A percentile compares a stretch with the other conserved stretches of the same genome.
These are phyloP conservation scores for Microcebus jonahi DNA, from an alignment of 2,113 vertebrate species.

Conservation along the genomic window DNA sequence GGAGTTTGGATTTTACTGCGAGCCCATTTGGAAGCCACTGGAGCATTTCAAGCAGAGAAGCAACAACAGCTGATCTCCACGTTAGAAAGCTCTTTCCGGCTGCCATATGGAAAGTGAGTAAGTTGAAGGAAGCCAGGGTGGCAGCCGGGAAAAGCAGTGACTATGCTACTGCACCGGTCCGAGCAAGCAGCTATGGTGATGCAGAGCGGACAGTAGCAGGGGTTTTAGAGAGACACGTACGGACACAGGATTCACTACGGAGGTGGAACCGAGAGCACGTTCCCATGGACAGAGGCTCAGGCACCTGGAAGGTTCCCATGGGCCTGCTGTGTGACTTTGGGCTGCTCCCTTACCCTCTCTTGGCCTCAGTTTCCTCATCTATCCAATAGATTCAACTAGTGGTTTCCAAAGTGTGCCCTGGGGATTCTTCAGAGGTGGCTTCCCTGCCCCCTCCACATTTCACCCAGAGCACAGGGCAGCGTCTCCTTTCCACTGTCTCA, in stretches of 20 bases:
- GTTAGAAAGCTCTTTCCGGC: background rate
- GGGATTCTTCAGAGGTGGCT: background rate
- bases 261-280: background rate
- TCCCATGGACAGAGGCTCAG: background rate
- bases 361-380: background rate
- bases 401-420: background rate
- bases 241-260: background rate
- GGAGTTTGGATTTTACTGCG: background rate
- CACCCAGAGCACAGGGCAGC: background rate
- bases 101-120: background rate
- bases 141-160: background rate
- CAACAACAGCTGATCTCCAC: background rate
- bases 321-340: background rate
- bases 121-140: background rate
- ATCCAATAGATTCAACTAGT: background rate
- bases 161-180: accelerated
- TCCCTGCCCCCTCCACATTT: background rate
- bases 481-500: background rate
- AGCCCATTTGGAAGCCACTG: background rate
- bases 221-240: background rate
- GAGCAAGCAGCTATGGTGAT: accelerated
- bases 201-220: background rate
- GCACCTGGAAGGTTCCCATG: background rate
- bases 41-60: background rate
- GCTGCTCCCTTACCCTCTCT: background rate